phyloP scores from a whole-genome alignment of 1,140 invertebrate genomes.

The Diploscapter pachys region DNA sequence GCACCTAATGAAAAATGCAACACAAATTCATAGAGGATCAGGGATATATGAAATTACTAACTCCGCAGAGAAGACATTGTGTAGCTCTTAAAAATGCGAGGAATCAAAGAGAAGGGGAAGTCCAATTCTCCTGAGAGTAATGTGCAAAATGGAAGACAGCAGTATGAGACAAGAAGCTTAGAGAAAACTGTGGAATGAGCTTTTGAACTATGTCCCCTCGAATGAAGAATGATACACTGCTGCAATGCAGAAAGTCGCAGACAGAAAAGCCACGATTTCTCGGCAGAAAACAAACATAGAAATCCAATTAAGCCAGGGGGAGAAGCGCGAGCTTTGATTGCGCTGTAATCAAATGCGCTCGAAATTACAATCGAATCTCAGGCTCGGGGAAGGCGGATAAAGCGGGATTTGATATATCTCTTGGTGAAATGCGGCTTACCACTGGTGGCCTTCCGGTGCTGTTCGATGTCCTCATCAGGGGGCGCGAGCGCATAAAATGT shows the following conservation, averaged over 20 bases:
- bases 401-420: neutral
- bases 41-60: too few species aligned
- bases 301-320: neutral
- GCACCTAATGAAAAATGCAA: too few species aligned
- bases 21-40: too few species aligned
- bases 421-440: neutral
- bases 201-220: too few species aligned
- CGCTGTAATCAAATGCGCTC: neutral
- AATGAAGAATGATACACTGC: too few species aligned
- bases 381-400: neutral
- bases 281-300: neutral
- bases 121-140: too few species aligned
- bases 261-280: neutral
- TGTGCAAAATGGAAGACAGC: too few species aligned
- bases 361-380: neutral
- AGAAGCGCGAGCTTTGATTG: neutral
- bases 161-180: too few species aligned
- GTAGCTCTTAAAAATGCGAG: too few species aligned
- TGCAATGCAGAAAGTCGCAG: neutral
- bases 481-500: constrained; percentile 6
- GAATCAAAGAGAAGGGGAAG: too few species aligned
- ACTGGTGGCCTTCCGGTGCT: constrained; percentile 23
- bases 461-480: constrained; percentile 23
- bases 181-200: too few species aligned
- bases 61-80: too few species aligned